A percentile compares a stretch with the other conserved stretches of the same genome.
Conservation (phyloP, 2,113 vertebrate genomes). For the Pagrus major region DNA sequence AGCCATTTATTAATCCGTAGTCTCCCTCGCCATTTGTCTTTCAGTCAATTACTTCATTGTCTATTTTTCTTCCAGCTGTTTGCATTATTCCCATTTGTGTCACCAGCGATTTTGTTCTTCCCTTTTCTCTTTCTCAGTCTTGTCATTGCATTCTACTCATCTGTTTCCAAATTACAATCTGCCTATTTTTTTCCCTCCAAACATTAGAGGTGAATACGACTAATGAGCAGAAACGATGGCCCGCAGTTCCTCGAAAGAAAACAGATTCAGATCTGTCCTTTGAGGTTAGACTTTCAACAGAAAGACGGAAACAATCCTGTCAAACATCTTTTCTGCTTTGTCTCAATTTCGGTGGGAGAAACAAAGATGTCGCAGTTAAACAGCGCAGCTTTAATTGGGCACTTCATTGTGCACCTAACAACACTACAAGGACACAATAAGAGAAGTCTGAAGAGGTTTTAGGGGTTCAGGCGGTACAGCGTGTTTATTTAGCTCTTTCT, state of each 20-base stretch:
- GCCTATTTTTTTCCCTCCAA: too few relatives aligned
- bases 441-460: slow-evolving; percentile 18
- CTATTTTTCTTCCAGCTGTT: slow-evolving; percentile 16
- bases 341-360: slow-evolving; percentile 1
- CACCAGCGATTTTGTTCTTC: slow-evolving; percentile 9
- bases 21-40: slow-evolving; percentile 25
- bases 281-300: background rate
- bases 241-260: background rate
- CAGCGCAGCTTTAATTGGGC: slow-evolving; percentile 2
- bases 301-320: background rate
- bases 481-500: slow-evolving; percentile 25
- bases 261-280: background rate
- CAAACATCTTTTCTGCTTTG: background rate
- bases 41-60: slow-evolving; percentile 31
- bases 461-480: background rate
- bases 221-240: background rate
- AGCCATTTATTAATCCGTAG: slow-evolving; percentile 23
- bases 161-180: slow-evolving; percentile 21
- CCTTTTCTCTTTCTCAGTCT: background rate
- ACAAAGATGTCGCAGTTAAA: slow-evolving; percentile 1
- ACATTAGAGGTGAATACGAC: background rate
- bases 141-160: background rate
- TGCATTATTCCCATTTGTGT: slow-evolving; percentile 29
- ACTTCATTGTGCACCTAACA: slow-evolving; percentile 25
- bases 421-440: slow-evolving; percentile 25